A percentile compares a stretch with the other conserved stretches of the same genome.
Evolutionary conservation across 1,140 invertebrate genomes (phyloP).

Genomic region (Epicauta chinensis): DNA sequence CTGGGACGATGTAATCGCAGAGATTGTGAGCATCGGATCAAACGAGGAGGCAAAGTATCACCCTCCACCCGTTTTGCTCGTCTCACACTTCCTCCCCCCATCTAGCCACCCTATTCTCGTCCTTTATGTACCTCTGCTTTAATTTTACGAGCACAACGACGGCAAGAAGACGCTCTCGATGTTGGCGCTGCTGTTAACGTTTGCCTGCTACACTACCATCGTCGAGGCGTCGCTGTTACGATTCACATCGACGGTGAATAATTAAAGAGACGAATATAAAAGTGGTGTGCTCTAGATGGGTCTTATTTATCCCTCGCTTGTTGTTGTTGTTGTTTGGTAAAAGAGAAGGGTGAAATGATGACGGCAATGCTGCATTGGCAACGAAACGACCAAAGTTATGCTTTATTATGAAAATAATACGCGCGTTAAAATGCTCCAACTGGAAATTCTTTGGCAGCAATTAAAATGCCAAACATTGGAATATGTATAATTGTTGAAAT

Average conservation of each 20-base stretch:
- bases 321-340: too few relatives aligned
- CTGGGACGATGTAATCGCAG: conserved; percentile 11
- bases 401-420: too few relatives aligned
- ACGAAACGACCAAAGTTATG: too few relatives aligned
- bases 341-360: too few relatives aligned
- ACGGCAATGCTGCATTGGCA: too few relatives aligned
- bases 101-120: conserved; percentile 4
- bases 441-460: too few relatives aligned
- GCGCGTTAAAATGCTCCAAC: too few relatives aligned
- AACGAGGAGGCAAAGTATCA: conserved; percentile 12
- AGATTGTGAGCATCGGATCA: conserved; percentile 17
- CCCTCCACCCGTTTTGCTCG: too few relatives aligned
- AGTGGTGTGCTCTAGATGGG: conserved; percentile 8
- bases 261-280: conserved; percentile 14
- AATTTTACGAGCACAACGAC: conserved; percentile 1
- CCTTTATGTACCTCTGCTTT: conserved; percentile 8
- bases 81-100: too few relatives aligned
- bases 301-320: not conserved
- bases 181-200: conserved; percentile 2
- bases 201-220: not conserved
- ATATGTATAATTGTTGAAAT: too few relatives aligned
- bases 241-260: conserved; percentile 14
- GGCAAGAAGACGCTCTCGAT: not conserved
- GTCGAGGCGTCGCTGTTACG: conserved; percentile 6
- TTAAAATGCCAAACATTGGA: too few relatives aligned